phyloP scores from a whole-genome alignment of 64 coral and sea anemone species.

The Orbicella faveolata region DNA sequence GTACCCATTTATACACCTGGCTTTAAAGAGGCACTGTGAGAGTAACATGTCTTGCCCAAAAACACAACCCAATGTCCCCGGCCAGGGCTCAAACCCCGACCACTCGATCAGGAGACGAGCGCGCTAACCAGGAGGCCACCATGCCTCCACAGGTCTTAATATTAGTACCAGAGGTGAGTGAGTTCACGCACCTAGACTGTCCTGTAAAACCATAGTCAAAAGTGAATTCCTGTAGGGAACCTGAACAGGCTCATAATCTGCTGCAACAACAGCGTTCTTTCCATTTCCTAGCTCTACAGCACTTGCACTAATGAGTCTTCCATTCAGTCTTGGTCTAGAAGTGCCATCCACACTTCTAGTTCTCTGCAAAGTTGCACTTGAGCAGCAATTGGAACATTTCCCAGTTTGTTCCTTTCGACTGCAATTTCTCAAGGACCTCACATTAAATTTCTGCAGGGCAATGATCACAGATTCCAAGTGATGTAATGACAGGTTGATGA shows the following conservation, averaged over 20 bases:
- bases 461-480: slow-evolving; percentile 51
- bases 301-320: neutral
- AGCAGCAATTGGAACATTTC: neutral
- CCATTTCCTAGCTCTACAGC: slow-evolving; percentile 18
- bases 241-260: neutral
- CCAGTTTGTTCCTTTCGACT: neutral
- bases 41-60: no score
- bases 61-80: no score
- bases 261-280: neutral
- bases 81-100: no score
- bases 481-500: slow-evolving; percentile 48
- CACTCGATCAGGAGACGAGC: no score
- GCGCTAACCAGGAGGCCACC: no score
- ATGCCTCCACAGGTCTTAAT: no score
- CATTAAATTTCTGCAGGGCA: slow-evolving; percentile 35
- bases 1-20: no score
- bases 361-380: neutral
- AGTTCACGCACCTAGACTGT: slow-evolving; percentile 41
- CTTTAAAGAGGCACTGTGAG: no score
- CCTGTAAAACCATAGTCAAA: slow-evolving; percentile 58
- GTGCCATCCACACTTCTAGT: neutral
- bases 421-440: neutral
- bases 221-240: slow-evolving; percentile 58
- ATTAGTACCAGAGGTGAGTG: no score
- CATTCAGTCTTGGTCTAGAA: neutral